These are phyloP conservation scores for Nothocercus nigrocapillus DNA, from an alignment of 2,113 vertebrate genomes.

Conservation along the genomic window DNA sequence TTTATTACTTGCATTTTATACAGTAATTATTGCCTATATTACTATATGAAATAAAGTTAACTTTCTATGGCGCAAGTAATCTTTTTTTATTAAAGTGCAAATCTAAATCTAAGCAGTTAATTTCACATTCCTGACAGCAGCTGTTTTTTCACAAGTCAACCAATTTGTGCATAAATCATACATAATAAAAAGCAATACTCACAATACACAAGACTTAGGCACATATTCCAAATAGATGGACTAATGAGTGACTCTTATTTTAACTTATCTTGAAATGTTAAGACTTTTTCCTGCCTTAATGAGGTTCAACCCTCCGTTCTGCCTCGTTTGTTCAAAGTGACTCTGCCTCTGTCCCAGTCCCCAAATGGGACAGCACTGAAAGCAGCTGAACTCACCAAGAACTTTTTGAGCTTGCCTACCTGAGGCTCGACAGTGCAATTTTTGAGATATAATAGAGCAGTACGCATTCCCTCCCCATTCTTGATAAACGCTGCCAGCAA, in stretches of 20 bases:
- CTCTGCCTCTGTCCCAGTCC: accelerated
- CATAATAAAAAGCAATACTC: not conserved
- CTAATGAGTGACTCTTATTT: not conserved
- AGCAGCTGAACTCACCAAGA: accelerated
- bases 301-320: not conserved
- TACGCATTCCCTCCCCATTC: accelerated
- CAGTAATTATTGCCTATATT: not conserved
- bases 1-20: not conserved
- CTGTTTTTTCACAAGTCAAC: not conserved
- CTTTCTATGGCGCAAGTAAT: not conserved
- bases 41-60: not conserved
- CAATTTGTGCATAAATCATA: conserved; percentile 32
- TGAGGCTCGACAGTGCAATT: accelerated
- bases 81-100: conserved; percentile 20
- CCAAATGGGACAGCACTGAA: not conserved
- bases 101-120: conserved; percentile 39
- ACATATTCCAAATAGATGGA: conserved; percentile 27
- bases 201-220: not conserved
- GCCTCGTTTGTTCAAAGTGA: not conserved
- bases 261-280: not conserved
- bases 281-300: not conserved
- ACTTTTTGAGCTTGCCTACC: not conserved
- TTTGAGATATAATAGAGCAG: not conserved
- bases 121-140: conserved; percentile 7
- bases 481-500: not conserved